Base-by-base conservation (phyloP, 2,797 vertebrate genomes). In the Coccyzus lansbergi region DNA sequence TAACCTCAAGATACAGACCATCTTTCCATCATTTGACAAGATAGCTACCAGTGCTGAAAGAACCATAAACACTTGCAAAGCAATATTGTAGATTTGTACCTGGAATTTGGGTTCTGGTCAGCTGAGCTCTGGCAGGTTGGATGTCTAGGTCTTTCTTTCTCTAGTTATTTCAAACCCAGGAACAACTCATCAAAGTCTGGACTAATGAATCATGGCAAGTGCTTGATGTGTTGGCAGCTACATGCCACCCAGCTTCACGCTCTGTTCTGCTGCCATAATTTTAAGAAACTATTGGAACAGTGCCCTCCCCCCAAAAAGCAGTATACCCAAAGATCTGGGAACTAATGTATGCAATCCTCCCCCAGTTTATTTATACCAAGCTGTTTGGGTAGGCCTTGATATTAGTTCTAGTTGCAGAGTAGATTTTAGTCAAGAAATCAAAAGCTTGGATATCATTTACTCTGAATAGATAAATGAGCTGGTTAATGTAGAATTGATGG, bases 171-270 rank as follows among this genome's bases (percentile, higher is more conserved):
- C 82, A 58, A 91, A 80, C 48, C 77, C 82, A 72, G 90, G 72
- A 94, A 75, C 72, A 95, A 64, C 56, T 92, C 76, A 7, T 92
- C 74, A 13, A 91, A 94, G 95, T 81, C 89, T 96, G 92, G 94
- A 64, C 88, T 96, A 95, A 93, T 96, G 93, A 97, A 96, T 97
- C 95, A 96, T 58, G 95, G 90, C 86, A 59, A 96, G 62, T 75
- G 92, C 92, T 94, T 80, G 80, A 87, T 89, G 87, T 95, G 92
- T 95, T 97, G 93, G 95, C 94, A 97, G 92, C 72, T 93, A 80
- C 84, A 83, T 94, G 93, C 89, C 94, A 97, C 92, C 91, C 92
- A 94, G 91, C 81, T 97, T 97, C 95, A 95, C 95, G 94, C 93
- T 96, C 94, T 95, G 92, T 96, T 97, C 94, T 94, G 49, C 86